phyloP scores from a whole-genome alignment of 2,113 vertebrate genomes.

The Puffinus mauretanicus region DNA sequence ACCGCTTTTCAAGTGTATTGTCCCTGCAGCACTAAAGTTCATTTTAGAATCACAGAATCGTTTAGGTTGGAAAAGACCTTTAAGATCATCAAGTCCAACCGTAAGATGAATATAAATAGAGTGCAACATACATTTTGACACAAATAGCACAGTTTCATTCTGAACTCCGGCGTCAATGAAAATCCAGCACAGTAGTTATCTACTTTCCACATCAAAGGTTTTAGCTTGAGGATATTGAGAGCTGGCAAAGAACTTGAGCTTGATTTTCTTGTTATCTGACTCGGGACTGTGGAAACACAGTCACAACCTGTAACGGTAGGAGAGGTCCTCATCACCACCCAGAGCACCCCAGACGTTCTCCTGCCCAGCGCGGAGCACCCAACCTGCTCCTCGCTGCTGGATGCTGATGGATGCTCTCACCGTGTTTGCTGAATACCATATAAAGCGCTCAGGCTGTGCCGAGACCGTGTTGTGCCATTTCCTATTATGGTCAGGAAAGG shows the following conservation, averaged over 20 bases:
- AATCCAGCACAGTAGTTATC: neutral
- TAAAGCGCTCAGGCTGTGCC: conserved; percentile 41
- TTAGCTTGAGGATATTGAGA: neutral
- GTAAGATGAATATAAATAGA: no score
- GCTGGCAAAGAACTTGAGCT: accelerated
- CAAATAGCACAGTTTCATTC: neutral
- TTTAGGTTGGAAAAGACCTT: no score
- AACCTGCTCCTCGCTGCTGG: neutral
- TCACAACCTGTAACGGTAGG: neutral
- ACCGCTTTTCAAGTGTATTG: neutral
- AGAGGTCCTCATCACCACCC: neutral
- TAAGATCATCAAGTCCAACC: no score
- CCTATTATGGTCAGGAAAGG: conserved; percentile 78
- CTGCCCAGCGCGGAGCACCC: neutral
- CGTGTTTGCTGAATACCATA: conserved; percentile 44
- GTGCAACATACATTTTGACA: neutral
- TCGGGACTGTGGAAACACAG: neutral
- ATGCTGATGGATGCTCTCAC: neutral
- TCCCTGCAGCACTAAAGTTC: neutral
- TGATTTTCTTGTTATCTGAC: neutral
- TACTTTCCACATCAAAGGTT: neutral
- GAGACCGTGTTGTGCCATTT: conserved; percentile 6
- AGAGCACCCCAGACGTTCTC: neutral
- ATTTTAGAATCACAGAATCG: no score
- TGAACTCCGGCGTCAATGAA: neutral